A percentile compares a stretch with the other conserved stretches of the same genome.
phyloP scores from a whole-genome alignment of 2,113 vertebrate genomes.

The Oreotrochilus melanogaster region DNA sequence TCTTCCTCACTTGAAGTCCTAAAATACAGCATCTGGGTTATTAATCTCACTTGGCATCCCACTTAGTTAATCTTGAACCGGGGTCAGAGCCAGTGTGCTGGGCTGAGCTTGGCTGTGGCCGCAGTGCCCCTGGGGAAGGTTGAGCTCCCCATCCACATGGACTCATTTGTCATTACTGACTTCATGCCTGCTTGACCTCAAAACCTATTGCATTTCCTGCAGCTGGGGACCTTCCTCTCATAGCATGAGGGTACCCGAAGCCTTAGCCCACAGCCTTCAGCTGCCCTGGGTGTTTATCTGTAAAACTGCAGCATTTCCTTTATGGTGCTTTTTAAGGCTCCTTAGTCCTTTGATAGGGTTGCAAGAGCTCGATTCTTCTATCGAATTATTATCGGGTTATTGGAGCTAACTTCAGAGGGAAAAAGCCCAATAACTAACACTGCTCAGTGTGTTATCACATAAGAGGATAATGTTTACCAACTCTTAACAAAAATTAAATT shows the following conservation, averaged over 20 bases:
- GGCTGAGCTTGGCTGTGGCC: neutral
- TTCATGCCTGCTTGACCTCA: neutral
- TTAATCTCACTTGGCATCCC: neutral
- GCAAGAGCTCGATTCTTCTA: neutral
- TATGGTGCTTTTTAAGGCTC: neutral
- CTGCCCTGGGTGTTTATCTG: neutral
- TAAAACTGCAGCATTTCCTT: neutral
- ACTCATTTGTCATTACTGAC: neutral
- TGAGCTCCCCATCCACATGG: neutral
- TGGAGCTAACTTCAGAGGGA: neutral
- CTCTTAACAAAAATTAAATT: neutral
- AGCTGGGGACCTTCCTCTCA: neutral
- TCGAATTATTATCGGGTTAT: no score
- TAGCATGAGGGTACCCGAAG: neutral
- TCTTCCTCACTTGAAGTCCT: neutral
- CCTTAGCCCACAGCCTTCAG: neutral
- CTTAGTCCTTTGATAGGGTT: neutral
- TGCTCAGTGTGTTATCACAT: neutral
- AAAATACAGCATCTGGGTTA: neutral
- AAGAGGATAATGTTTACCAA: neutral
- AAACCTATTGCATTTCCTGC: neutral
- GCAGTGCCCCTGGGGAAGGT: neutral
- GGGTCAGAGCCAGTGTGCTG: fast-evolving
- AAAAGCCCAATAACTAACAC: neutral
- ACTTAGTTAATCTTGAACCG: neutral